Evolutionary conservation across 2,797 vertebrate genomes (phyloP).

Genomic region (Mus minutoides): DNA sequence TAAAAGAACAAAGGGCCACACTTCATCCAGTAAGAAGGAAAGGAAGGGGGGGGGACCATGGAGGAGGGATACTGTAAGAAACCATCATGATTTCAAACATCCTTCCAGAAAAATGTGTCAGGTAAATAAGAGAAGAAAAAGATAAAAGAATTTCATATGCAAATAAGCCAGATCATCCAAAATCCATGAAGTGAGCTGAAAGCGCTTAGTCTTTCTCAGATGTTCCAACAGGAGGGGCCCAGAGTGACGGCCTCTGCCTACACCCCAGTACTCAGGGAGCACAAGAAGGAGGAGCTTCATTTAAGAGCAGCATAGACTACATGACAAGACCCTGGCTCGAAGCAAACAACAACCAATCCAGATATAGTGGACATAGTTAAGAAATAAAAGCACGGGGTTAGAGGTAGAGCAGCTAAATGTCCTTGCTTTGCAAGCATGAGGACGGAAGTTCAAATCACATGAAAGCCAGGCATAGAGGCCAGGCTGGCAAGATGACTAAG

Average conservation of each 20-base stretch:
- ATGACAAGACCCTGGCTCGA: neutral
- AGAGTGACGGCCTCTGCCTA: too few species aligned
- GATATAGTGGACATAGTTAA: neutral
- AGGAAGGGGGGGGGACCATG: accelerated
- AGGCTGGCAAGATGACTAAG: neutral
- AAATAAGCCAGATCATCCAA: neutral
- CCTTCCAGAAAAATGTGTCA: slow-evolving; percentile 43
- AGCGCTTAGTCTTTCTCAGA: neutral
- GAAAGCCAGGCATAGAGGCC: neutral
- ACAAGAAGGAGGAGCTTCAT: accelerated
- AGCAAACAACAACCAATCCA: neutral
- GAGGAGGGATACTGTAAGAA: neutral
- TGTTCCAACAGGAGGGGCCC: neutral
- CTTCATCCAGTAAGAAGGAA: neutral
- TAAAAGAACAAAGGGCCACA: neutral
- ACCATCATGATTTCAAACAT: neutral
- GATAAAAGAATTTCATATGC: neutral
- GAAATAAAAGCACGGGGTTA: neutral
- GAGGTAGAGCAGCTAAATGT: neutral
- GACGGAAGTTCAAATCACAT: neutral
- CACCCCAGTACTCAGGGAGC: neutral
- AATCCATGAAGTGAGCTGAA: neutral
- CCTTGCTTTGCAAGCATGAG: neutral
- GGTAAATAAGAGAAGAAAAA: slow-evolving; percentile 17
- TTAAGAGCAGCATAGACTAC: neutral